Base-by-base conservation (phyloP, 1,140 invertebrate species). In the Cotesia glomerata region DNA sequence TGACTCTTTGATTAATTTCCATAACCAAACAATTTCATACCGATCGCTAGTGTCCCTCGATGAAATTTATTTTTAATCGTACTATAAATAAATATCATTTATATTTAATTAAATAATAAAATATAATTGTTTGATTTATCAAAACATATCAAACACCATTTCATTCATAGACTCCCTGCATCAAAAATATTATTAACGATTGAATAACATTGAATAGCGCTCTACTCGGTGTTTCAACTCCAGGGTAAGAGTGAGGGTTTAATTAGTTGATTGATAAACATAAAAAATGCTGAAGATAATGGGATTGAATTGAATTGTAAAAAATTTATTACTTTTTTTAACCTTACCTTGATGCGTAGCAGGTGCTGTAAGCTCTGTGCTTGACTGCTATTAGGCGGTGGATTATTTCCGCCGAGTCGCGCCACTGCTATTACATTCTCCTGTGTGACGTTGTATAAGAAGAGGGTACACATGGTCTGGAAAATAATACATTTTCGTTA, bases 361-460 rank as follows among this genome's bases (percentile, higher is more conserved):
- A 88, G 84, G 76, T 86, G 84, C 75, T 87, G 82, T 70, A 86
- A 80, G 77, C 80, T 86, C 77, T 86, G 82, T 73, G 82, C 81
- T 78, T 85, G 82, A 70, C 83, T 87, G 76, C 83, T 82, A 74
- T 87, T 88, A 80, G 80, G 78, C 70, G 84, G 79, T 77, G 81
- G 84, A 84, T 89, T 89, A 74, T 91, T 91, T 74, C 91, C 91
- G 49, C 91, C 90, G 70, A 96, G 87, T 74, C 93, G 93, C 16
- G 93, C 95, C 16, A 93, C 92, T 78, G 95, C 91, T 77, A 96
- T 95, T 62, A 96, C 91, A 85, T 96, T 96, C 82, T 96, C 94
- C 76, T 91, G 92, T 71, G 93, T 94, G 77, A 93, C 91, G 78
- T 94, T 95, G 87, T 94, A 95, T 73, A 95, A 87, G 76, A 93